phyloP scores from a whole-genome alignment of 2,797 vertebrate species.

The Microctenopoma steveboyesi region DNA sequence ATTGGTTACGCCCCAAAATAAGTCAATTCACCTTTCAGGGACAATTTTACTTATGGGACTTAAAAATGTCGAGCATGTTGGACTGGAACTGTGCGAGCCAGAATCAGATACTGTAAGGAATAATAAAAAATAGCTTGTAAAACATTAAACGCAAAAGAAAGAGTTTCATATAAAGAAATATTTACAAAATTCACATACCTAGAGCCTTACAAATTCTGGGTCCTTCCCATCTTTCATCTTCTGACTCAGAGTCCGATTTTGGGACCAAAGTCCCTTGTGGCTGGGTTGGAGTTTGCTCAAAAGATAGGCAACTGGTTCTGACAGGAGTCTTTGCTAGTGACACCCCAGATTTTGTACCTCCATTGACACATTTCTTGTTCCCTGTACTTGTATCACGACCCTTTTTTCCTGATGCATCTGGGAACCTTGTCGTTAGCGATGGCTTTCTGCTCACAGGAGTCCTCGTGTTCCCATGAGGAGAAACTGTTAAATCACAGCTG shows the following conservation, averaged over 20 bases:
- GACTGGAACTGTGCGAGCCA: slow-evolving; percentile 65
- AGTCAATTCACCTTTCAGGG: slow-evolving; percentile 80
- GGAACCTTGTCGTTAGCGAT: slow-evolving; percentile 17
- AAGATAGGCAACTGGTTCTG: slow-evolving; percentile 51
- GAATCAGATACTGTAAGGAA: slow-evolving; percentile 64
- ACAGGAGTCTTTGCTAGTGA: slow-evolving; percentile 44
- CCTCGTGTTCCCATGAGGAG: slow-evolving; percentile 15
- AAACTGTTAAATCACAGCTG: slow-evolving; percentile 24
- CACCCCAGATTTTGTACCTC: slow-evolving; percentile 1
- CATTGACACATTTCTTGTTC: slow-evolving; percentile 40
- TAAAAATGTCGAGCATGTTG: slow-evolving; percentile 75
- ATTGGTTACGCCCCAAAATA: neutral
- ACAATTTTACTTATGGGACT: slow-evolving; percentile 77
- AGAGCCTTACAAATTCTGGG: slow-evolving; percentile 40
- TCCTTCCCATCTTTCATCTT: slow-evolving; percentile 63
- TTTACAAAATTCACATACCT: slow-evolving; percentile 53
- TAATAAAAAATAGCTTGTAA: slow-evolving; percentile 17
- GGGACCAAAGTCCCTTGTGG: slow-evolving; percentile 80
- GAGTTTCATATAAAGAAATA: neutral
- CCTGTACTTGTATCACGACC: slow-evolving; percentile 21
- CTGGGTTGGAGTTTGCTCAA: slow-evolving; percentile 69
- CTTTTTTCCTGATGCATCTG: slow-evolving; percentile 19
- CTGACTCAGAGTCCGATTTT: slow-evolving; percentile 88
- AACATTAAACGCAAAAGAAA: slow-evolving; percentile 6
- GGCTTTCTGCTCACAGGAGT: slow-evolving; percentile 32